Conservation (phyloP, 2,113 vertebrate genomes). For the Corythaixoides concolor region DNA sequence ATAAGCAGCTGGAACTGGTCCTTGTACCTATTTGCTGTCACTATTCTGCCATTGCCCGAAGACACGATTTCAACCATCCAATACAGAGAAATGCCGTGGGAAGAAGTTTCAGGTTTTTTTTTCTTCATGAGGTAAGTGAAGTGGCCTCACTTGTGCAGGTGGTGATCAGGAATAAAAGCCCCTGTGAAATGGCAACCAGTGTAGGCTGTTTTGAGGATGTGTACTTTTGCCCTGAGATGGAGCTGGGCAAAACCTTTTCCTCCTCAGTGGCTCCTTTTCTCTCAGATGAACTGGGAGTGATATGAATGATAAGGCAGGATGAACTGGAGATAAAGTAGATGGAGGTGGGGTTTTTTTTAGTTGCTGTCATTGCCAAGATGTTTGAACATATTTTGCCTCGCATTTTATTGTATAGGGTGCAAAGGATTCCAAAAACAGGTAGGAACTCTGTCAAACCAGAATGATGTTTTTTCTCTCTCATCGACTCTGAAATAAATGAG, state of each 20-base stretch:
- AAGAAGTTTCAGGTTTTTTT: background rate
- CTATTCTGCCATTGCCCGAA: background rate
- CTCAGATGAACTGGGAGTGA: background rate
- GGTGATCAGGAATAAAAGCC: background rate
- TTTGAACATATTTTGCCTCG: background rate
- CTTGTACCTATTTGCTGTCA: background rate
- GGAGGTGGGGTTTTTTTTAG: fast-evolving
- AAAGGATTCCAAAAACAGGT: background rate
- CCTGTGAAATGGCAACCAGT: background rate
- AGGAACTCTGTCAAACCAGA: background rate
- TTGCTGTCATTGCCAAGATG: background rate
- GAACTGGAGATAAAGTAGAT: background rate
- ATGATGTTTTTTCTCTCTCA: background rate
- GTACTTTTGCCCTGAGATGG: background rate
- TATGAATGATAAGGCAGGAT: background rate
- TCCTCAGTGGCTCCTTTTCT: background rate
- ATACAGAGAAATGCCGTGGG: background rate
- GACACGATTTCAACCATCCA: background rate
- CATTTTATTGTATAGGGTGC: background rate
- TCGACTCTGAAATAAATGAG: background rate
- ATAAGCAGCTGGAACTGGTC: background rate
- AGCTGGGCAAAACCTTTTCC: background rate
- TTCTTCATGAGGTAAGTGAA: background rate
- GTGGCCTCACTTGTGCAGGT: background rate
- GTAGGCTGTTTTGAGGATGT: background rate